phyloP scores from a whole-genome alignment of 1,140 invertebrate genomes.

The Adelges cooleyi region DNA sequence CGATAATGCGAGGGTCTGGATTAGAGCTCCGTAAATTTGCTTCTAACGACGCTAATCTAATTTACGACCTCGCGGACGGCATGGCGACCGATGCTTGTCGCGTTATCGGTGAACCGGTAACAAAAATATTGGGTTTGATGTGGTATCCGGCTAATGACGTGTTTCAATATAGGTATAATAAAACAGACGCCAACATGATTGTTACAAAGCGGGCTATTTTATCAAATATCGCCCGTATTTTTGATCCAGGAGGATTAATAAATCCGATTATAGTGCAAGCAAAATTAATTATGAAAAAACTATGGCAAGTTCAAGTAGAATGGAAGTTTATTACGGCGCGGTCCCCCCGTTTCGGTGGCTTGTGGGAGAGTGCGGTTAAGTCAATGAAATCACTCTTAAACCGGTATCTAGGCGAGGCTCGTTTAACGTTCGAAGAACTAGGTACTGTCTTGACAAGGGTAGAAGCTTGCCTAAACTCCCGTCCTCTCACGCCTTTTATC shows the following conservation, averaged over 20 bases:
- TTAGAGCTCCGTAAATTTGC: background rate
- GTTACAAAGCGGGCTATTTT: too few species aligned
- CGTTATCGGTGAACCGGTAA: too few species aligned
- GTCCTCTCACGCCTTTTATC: conserved; percentile 33
- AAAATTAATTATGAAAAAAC: too few species aligned
- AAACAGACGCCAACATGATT: too few species aligned
- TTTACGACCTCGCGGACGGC: background rate
- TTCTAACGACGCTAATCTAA: background rate
- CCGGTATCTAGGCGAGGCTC: background rate
- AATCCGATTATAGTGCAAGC: too few species aligned
- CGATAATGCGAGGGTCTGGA: background rate
- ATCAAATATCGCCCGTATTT: too few species aligned
- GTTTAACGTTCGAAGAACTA: conserved; percentile 35
- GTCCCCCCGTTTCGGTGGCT: conserved; percentile 34
- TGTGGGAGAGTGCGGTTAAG: conserved; percentile 36
- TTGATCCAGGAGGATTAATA: too few species aligned
- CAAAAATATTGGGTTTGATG: too few species aligned
- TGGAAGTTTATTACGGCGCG: conserved; percentile 35
- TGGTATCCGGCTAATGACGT: too few species aligned
- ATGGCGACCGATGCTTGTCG: too few species aligned
- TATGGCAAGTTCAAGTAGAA: background rate
- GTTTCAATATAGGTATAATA: too few species aligned
- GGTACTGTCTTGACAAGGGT: conserved; percentile 34
- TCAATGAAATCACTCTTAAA: conserved; percentile 32
- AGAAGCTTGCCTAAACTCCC: conserved; percentile 36